These are phyloP conservation scores for Stenchaetothrips biformis DNA, from an alignment of 2,888 invertebrate genomes.

Conservation along the genomic window DNA sequence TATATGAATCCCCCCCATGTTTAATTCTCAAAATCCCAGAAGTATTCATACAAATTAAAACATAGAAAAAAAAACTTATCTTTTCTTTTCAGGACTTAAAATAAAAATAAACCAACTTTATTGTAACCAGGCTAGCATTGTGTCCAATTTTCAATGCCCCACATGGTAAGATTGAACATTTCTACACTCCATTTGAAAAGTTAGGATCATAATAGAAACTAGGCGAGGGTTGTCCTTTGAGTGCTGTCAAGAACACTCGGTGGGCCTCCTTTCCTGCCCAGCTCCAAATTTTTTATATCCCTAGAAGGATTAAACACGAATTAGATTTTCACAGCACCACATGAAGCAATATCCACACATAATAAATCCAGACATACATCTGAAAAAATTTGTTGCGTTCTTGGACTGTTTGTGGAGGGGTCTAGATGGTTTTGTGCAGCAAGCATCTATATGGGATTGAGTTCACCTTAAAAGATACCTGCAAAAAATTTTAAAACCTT, in stretches of 20 bases:
- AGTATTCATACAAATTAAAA: too few species aligned
- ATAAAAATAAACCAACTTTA: too few species aligned
- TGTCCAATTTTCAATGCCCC: too few species aligned
- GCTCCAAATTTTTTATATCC: not conserved
- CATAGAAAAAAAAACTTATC: too few species aligned
- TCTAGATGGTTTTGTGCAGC: not conserved
- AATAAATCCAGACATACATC: not conserved
- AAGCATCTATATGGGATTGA: not conserved
- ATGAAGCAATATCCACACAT: not conserved
- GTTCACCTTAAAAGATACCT: not conserved
- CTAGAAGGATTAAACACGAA: not conserved
- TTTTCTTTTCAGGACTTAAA: too few species aligned
- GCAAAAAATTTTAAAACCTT: not conserved
- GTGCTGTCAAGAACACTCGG: not conserved
- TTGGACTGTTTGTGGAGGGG: not conserved
- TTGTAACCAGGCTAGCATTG: too few species aligned
- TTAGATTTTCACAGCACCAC: not conserved
- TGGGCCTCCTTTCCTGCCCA: not conserved
- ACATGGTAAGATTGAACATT: too few species aligned
- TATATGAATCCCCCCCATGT: too few species aligned
- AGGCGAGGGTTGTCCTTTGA: not conserved
- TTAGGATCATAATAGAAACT: not conserved
- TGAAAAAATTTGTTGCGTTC: not conserved
- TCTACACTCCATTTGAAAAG: not conserved
- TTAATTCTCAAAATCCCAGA: too few species aligned